Evolutionary conservation across 1,140 invertebrate species (phyloP), one percentile per base, ranked within the genome.

Genomic region (Trichomalopsis sarcophagae): DNA sequence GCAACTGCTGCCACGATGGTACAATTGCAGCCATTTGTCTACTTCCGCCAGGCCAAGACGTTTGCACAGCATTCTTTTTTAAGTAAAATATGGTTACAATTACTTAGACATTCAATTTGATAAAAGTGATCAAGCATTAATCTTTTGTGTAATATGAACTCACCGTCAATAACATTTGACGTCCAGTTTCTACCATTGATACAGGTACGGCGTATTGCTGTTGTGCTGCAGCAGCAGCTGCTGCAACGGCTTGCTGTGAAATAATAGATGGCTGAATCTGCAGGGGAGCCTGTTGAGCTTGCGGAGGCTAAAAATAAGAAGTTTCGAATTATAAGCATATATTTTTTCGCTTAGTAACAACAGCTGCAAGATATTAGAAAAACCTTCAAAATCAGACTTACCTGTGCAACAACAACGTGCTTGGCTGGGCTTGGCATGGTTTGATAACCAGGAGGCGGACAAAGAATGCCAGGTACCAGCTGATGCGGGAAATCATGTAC

Each of bases 381-480:
- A 73, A 14, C 14, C 10, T 44, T 27, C 77, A 80, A 13, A 74
- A 36, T 84, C 30, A 30, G 55, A 86, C 81, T 87, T 89, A 93
- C 92, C 88, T 95, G 94, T 68, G 94, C 97, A 50, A 98, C 97
- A 30, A 98, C 97, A 36, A 98, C 96, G 90, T 98, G 97, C 92
- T 98, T 98, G 40, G 97, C 96, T 88, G 96, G 95, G 87, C 96
- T 97, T 84, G 96, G 96, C 94, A 97, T 95, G 13, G 96, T 96
- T 93, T 98, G 97, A 90, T 98, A 98, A n/a, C 95, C 95, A 69
- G 95, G 94, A 40, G 95, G 94, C 88, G 97, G 97, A 92, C 97
- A 98, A n/a, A 98, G 93, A 87, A 99, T 97, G 69, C 98, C 98
- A 9, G 97, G 97, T 17, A 98, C 97, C 87, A 98, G 93, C 90